phyloP scores from a whole-genome alignment of 2,797 vertebrate species.

The Acipenser transmontanus region DNA sequence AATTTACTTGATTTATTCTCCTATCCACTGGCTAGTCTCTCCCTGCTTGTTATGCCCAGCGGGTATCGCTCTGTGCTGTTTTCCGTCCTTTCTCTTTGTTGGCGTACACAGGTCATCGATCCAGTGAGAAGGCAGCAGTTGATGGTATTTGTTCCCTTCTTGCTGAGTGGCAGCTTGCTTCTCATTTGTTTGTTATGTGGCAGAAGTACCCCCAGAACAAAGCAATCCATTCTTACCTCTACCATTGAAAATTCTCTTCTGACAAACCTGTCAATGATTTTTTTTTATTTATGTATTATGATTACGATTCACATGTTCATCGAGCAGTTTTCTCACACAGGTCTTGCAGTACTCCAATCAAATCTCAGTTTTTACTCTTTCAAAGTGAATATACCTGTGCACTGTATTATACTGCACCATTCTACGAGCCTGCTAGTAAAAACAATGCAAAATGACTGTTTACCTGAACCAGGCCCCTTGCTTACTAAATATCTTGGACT shows the following conservation, averaged over 20 bases:
- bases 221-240: constrained; percentile 1
- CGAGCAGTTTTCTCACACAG: too few relatives aligned
- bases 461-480: too few relatives aligned
- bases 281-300: too few relatives aligned
- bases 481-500: too few relatives aligned
- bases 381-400: too few relatives aligned
- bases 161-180: background rate
- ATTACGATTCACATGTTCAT: too few relatives aligned
- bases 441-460: too few relatives aligned
- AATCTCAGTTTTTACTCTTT: too few relatives aligned
- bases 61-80: background rate
- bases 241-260: background rate
- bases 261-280: background rate
- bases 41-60: background rate
- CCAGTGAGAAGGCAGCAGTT: background rate
- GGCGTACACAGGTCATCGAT: background rate
- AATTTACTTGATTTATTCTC: background rate
- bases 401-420: too few relatives aligned
- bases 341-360: too few relatives aligned
- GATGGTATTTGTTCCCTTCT: background rate
- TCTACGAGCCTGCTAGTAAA: too few relatives aligned
- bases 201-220: background rate
- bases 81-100: background rate
- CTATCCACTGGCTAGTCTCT: background rate
- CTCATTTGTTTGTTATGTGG: background rate